These are phyloP conservation scores for Agriopis marginaria DNA, from an alignment of 2,888 invertebrate genomes.

Conservation along the genomic window DNA sequence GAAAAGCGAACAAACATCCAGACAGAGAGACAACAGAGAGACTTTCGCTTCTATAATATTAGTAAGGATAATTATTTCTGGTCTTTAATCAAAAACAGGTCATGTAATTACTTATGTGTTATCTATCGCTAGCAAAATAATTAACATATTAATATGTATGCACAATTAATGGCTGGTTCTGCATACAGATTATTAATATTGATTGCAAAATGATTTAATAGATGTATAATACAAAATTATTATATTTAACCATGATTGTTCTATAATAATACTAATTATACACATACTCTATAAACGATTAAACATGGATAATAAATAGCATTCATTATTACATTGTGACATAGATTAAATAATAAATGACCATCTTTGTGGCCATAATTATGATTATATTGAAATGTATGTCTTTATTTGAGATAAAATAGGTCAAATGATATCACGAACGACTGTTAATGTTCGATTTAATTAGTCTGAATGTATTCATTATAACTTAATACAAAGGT, in stretches of 20 bases:
- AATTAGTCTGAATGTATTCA: slow-evolving; percentile 79
- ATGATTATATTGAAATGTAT: slow-evolving; percentile 81
- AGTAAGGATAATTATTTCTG: too few species aligned
- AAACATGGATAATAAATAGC: slow-evolving; percentile 28
- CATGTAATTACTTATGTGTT: not conserved
- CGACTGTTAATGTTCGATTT: slow-evolving; percentile 80
- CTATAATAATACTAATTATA: slow-evolving; percentile 5
- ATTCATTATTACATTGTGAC: slow-evolving; percentile 39
- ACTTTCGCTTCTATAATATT: too few species aligned
- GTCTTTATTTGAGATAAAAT: slow-evolving; percentile 79
- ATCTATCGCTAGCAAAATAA: not conserved
- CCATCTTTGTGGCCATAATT: slow-evolving; percentile 71
- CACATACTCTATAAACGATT: slow-evolving; percentile 20
- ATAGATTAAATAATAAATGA: slow-evolving; percentile 62
- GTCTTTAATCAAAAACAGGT: too few species aligned
- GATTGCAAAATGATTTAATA: not conserved
- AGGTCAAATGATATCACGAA: slow-evolving; percentile 76
- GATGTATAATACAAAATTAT: too few species aligned
- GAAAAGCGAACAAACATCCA: too few species aligned
- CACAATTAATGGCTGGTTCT: not conserved
- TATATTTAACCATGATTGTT: slow-evolving; percentile 5
- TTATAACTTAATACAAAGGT: slow-evolving; percentile 54
- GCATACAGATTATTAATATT: slow-evolving; percentile 10
- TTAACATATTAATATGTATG: not conserved
- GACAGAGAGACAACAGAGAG: too few species aligned